Evolutionary conservation across 1,140 invertebrate genomes (phyloP).

Genomic region (Chlorops oryzae): DNA sequence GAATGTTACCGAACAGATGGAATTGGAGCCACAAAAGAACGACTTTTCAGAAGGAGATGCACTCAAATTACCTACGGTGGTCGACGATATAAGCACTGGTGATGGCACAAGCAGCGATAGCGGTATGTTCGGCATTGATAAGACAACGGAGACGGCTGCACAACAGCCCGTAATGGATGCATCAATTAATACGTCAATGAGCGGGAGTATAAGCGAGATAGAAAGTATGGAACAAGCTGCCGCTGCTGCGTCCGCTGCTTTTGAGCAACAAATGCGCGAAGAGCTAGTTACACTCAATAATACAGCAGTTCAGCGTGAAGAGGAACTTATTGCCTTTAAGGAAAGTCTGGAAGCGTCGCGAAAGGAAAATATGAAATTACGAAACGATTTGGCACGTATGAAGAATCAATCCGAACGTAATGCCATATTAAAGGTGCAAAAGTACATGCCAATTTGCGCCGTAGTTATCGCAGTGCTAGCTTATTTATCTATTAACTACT

Average conservation of each 20-base stretch:
- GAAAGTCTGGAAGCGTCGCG: conserved; percentile 36
- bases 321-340: conserved; percentile 43
- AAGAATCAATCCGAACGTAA: no score
- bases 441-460: conserved; percentile 22
- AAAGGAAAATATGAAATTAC: conserved; percentile 30
- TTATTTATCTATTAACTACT: conserved; percentile 26
- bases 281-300: conserved; percentile 29
- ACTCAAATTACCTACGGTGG: no score
- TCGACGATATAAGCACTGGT: no score
- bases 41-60: not conserved
- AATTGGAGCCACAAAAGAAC: not conserved
- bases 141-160: no score
- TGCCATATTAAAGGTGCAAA: conserved; percentile 3
- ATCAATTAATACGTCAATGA: no score
- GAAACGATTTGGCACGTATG: conserved; percentile 30
- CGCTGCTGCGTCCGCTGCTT: conserved; percentile 2
- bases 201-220: no score
- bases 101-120: no score
- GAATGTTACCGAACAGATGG: conserved; percentile 19
- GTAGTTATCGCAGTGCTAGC: conserved; percentile 28
- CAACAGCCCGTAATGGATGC: no score
- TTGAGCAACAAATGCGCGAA: conserved; percentile 19
- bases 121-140: no score
- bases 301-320: conserved; percentile 29
- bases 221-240: no score